Evolutionary conservation across 2,797 vertebrate genomes (phyloP), one percentile per base, ranked within the genome.

Genomic region (Meda fulgida): DNA sequence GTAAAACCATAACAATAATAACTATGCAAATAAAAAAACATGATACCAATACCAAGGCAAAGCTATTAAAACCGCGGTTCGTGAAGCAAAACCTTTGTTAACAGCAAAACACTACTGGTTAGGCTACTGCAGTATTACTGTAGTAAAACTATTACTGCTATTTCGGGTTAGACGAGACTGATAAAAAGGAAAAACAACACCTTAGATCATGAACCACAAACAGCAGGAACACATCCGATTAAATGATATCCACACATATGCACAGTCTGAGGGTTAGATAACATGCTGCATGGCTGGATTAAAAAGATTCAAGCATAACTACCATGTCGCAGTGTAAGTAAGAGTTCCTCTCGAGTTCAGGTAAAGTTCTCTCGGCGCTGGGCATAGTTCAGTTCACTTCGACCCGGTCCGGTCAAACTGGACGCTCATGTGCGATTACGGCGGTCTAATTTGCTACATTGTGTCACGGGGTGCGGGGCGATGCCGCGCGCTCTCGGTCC

Each of bases 311-410:
- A 31, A 51, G 55, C 29, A 66, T 90, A 91, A 89, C 94, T 94
- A 95, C 95, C 95, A 95, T 95, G 85, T 88, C 87, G 69, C 72
- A 85, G 90, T 71, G 69, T 87, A 23, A 77, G 76, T 40, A 3
- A 81, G 63, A 48, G 88, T 78, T 13, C 77, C 73, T 88, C 86
- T 90, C 83, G 36, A 92, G 90, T 94, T 91, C 89, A 58, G 88
- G 11, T 87, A 84, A 95, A 95, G 91, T 96, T 95, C 94, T 92
- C 66, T 86, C 87, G 86, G 85, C 85, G 88, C 90, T 85, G 89
- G 85, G 79, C 94, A 95, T 95, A 92, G 87, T 93, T 92, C 86
- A 80, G 80, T 5, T 26, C 66, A 21, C 71, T 51, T 34, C 58
- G 76, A 43, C 48, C 67, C 73, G 81, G 23, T 40, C 72, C 73